phyloP scores from a whole-genome alignment of 2,113 vertebrate genomes.

The Sylvietta virens region DNA sequence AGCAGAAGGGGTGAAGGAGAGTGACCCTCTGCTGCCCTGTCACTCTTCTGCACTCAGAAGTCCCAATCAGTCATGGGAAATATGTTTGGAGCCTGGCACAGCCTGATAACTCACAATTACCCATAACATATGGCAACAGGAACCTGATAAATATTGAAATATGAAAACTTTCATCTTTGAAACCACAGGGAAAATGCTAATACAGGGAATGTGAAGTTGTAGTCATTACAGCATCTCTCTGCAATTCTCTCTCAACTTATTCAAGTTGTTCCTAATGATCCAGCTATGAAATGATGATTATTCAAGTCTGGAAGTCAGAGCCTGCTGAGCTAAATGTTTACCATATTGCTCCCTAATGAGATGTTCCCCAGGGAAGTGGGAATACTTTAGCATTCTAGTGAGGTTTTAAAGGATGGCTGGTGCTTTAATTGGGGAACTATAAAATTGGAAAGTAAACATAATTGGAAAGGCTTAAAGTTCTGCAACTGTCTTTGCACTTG shows the following conservation, averaged over 20 bases:
- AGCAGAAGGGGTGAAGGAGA: not conserved
- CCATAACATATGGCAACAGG: not conserved
- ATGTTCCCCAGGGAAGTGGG: not conserved
- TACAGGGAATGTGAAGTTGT: not conserved
- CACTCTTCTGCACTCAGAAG: not conserved
- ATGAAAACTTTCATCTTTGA: not conserved
- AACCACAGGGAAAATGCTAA: not conserved
- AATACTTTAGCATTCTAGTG: not conserved
- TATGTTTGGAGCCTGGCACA: not conserved
- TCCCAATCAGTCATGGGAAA: not conserved
- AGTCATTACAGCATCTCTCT: not conserved
- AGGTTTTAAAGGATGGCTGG: not conserved
- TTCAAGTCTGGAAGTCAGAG: not conserved
- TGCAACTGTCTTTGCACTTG: not conserved
- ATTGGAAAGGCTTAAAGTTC: not conserved
- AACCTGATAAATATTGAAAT: not conserved
- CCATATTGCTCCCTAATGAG: not conserved
- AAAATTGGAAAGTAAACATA: not conserved
- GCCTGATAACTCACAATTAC: not conserved
- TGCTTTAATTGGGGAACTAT: not conserved
- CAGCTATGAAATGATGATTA: not conserved
- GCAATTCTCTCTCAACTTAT: not conserved
- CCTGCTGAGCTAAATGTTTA: not conserved
- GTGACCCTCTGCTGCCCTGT: not conserved
- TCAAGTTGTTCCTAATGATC: not conserved